phyloP scores from a whole-genome alignment of 1,140 invertebrate species.

The Ceratitis capitata region DNA sequence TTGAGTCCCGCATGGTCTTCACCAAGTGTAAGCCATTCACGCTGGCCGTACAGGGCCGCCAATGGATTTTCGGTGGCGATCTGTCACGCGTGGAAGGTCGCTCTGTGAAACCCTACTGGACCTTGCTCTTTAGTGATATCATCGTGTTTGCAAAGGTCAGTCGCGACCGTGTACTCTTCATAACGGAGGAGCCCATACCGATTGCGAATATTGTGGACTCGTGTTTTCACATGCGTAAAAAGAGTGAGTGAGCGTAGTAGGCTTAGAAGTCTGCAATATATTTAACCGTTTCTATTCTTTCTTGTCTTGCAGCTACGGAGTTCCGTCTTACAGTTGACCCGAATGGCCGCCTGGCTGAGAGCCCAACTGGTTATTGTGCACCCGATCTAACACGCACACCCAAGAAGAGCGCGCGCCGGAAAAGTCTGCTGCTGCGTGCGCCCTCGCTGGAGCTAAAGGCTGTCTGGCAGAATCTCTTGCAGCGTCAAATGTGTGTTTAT shows the following conservation, averaged over 20 bases:
- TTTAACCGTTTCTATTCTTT: neutral
- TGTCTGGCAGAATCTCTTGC: slow-evolving; percentile 88
- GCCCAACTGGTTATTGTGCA: slow-evolving; percentile 74
- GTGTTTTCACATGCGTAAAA: slow-evolving; percentile 84
- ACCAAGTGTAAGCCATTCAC: slow-evolving; percentile 88
- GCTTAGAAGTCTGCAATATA: neutral
- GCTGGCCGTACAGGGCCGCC: slow-evolving; percentile 80
- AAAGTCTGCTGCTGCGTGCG: slow-evolving; percentile 78
- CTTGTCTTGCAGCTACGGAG: slow-evolving; percentile 71
- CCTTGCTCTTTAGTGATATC: slow-evolving; percentile 82
- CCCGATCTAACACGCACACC: slow-evolving; percentile 70
- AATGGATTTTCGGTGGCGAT: slow-evolving; percentile 89
- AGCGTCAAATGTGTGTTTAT: slow-evolving; percentile 82
- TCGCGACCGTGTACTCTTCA: slow-evolving; percentile 83
- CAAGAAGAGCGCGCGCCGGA: slow-evolving; percentile 71
- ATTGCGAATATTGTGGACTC: slow-evolving; percentile 81
- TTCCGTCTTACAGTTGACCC: slow-evolving; percentile 75
- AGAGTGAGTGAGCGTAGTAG: slow-evolving; percentile 68
- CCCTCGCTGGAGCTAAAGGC: slow-evolving; percentile 85
- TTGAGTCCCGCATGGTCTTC: slow-evolving; percentile 85
- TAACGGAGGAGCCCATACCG: slow-evolving; percentile 85
- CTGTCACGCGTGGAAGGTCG: slow-evolving; percentile 82
- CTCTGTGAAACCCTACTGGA: slow-evolving; percentile 84
- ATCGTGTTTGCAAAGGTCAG: slow-evolving; percentile 86
- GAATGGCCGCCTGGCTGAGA: slow-evolving; percentile 70